phyloP scores from a whole-genome alignment of 30 jellyfish, hydroid and myxozoan genomes.

The Aurelia aurita complex sp. Pacific region DNA sequence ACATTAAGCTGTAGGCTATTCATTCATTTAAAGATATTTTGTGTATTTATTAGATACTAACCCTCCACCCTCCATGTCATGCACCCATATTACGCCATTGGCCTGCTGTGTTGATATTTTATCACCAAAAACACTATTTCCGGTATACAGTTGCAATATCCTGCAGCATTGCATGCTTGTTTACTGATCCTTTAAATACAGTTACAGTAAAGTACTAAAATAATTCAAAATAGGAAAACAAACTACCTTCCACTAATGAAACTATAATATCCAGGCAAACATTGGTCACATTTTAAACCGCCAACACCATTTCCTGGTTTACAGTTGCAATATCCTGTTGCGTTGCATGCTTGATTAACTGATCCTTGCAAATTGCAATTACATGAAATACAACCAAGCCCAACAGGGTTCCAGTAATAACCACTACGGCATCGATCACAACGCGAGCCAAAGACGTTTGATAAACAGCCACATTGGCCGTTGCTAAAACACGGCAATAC shows the following conservation, averaged over 20 bases:
- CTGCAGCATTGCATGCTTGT: conserved; percentile 75
- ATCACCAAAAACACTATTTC: background rate
- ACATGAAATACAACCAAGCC: conserved; percentile 95
- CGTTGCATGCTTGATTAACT: conserved; percentile 66
- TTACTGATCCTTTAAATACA: conserved; percentile 61
- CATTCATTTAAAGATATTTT: too few relatives aligned
- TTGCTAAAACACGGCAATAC: conserved; percentile 70
- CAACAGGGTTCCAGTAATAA: conserved; percentile 95
- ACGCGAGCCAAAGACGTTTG: conserved; percentile 84
- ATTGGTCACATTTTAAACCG: conserved; percentile 88
- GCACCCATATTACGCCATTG: too few relatives aligned
- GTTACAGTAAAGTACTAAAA: background rate
- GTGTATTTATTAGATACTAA: too few relatives aligned
- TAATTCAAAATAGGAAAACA: background rate
- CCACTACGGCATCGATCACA: conserved; percentile 80
- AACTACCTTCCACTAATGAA: conserved; percentile 81
- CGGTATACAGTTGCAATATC: conserved; percentile 79
- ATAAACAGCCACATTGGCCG: conserved; percentile 91
- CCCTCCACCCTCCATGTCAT: too few relatives aligned
- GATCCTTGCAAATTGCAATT: conserved; percentile 86
- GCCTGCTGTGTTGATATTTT: too few relatives aligned
- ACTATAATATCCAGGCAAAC: conserved; percentile 86
- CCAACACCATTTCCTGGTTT: conserved; percentile 81
- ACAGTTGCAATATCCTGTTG: conserved; percentile 90
- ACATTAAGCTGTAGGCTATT: too few relatives aligned